Conservation (phyloP, 2,797 vertebrate genomes). For the Gallinago solitaria region DNA sequence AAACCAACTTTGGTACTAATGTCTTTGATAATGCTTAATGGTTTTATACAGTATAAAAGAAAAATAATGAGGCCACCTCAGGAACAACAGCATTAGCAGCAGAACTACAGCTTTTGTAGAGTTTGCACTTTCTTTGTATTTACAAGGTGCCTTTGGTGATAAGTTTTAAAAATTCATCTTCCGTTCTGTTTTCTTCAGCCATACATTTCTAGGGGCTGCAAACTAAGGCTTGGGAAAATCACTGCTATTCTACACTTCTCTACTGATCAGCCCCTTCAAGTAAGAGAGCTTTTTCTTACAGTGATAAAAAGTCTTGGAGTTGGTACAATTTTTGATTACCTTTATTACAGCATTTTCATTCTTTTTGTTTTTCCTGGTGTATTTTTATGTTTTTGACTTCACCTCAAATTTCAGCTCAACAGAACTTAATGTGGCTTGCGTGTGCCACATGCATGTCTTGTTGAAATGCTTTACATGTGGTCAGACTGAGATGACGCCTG, state of each 20-base stretch:
- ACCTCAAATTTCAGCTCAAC: background rate
- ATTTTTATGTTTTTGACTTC: background rate
- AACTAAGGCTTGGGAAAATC: background rate
- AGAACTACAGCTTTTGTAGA: background rate
- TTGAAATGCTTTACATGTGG: background rate
- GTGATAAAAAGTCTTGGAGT: background rate
- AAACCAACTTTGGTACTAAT: background rate
- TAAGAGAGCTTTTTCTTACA: background rate
- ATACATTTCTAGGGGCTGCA: background rate
- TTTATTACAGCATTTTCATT: background rate
- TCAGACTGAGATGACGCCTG: background rate
- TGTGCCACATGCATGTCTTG: background rate
- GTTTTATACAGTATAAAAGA: background rate
- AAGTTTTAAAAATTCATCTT: constrained; percentile 22
- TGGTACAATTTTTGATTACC: background rate
- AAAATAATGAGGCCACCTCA: background rate
- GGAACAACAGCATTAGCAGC: background rate
- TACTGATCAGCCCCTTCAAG: background rate
- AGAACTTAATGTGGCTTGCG: background rate
- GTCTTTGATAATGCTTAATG: background rate
- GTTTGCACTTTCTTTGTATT: background rate
- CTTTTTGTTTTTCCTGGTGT: background rate
- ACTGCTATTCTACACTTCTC: background rate
- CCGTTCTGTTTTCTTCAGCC: background rate
- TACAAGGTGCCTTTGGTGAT: background rate